phyloP scores from a whole-genome alignment of 2,888 invertebrate genomes.

The Chaetoderma sp. region DNA sequence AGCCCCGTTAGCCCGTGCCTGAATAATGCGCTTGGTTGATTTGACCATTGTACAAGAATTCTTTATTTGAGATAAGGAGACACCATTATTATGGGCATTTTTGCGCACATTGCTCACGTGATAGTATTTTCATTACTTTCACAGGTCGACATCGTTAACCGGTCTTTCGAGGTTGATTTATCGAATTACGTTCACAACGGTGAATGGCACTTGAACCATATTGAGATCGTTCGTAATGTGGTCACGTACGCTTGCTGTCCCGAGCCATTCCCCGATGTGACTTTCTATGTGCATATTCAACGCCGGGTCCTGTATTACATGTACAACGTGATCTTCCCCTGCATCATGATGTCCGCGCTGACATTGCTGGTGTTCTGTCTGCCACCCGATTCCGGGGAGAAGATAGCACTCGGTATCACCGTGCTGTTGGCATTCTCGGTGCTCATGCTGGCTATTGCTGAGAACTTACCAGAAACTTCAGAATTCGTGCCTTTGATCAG shows the following conservation, averaged over 20 bases:
- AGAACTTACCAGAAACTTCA: conserved; percentile 74
- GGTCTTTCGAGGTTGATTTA: conserved; percentile 61
- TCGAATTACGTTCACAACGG: conserved; percentile 65
- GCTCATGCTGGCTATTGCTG: conserved; percentile 74
- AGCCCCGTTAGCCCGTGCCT: no score
- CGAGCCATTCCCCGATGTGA: conserved; percentile 67
- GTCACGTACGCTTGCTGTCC: conserved; percentile 63
- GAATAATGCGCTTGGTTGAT: no score
- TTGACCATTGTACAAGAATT: no score
- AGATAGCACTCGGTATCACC: conserved; percentile 74
- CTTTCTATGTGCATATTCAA: conserved; percentile 71
- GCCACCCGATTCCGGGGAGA: conserved; percentile 74
- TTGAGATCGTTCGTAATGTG: conserved; percentile 59
- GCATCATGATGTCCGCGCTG: conserved; percentile 76
- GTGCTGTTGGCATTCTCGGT: conserved; percentile 74
- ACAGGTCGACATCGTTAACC: conserved; percentile 59
- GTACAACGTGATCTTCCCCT: conserved; percentile 75
- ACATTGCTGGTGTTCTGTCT: conserved; percentile 74
- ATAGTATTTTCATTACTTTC: no score
- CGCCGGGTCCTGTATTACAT: conserved; percentile 71
- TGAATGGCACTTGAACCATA: conserved; percentile 62
- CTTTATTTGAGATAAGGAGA: no score
- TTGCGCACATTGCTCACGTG: no score
- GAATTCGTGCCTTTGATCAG: conserved; percentile 74
- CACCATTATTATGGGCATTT: no score